Evolutionary conservation across 1,140 invertebrate species (phyloP).

Genomic region (Oncopeltus fasciatus): DNA sequence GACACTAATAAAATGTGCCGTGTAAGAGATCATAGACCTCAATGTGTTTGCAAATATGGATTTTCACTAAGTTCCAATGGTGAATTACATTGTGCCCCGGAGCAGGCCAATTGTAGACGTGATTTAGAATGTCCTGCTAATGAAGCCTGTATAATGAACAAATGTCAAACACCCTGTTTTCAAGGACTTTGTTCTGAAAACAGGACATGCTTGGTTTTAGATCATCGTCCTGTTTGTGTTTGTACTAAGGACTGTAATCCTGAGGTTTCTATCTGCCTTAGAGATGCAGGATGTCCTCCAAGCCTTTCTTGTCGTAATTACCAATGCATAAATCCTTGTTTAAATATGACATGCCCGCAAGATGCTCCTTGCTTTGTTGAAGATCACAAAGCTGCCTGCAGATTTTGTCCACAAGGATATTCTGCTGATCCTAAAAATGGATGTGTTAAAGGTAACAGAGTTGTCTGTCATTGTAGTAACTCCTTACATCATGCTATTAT

Average conservation of each 20-base stretch:
- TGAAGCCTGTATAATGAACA: constrained; percentile 61
- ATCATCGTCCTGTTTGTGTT: constrained; percentile 70
- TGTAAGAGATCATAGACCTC: constrained; percentile 65
- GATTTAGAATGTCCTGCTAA: constrained; percentile 75
- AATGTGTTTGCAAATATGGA: constrained; percentile 76
- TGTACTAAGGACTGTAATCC: constrained; percentile 75
- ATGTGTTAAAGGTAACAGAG: constrained; percentile 79
- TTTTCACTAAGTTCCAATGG: constrained; percentile 72
- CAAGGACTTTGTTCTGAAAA: constrained; percentile 51
- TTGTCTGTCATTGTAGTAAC: constrained; percentile 2
- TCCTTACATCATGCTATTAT: not conserved
- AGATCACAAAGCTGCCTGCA: constrained; percentile 83
- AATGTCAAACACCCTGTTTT: constrained; percentile 73
- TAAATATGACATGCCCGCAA: constrained; percentile 56
- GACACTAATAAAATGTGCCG: constrained; percentile 71
- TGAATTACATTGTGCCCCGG: constrained; percentile 66
- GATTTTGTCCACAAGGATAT: constrained; percentile 84
- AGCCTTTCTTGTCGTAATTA: constrained; percentile 73
- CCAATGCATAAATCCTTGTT: constrained; percentile 80
- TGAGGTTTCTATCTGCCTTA: constrained; percentile 70
- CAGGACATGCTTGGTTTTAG: constrained; percentile 70
- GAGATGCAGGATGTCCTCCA: constrained; percentile 71
- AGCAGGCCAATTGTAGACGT: constrained; percentile 56
- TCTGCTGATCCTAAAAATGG: constrained; percentile 74
- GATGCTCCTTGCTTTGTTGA: constrained; percentile 77